A percentile compares a stretch with the other conserved stretches of the same genome.
Conservation (phyloP, 2,888 invertebrate genomes). For the Watsonalla cultraria region DNA sequence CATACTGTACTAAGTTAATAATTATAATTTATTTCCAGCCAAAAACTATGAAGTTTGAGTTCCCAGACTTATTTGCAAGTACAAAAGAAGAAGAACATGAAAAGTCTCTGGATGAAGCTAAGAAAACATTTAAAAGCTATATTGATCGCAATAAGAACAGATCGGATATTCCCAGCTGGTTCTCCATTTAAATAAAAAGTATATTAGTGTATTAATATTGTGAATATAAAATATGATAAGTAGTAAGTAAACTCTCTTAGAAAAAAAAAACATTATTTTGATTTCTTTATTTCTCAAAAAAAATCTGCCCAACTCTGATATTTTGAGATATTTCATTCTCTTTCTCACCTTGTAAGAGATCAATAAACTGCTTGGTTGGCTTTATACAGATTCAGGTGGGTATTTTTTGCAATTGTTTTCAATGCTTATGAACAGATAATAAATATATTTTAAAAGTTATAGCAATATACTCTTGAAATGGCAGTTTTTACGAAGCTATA, state of each 20-base stretch:
- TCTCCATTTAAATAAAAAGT: constrained; percentile 74
- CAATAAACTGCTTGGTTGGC: too few species aligned
- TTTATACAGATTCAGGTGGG: too few species aligned
- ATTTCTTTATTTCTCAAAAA: not conserved
- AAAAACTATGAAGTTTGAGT: constrained; percentile 84
- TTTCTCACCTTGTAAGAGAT: too few species aligned
- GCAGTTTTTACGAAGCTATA: too few species aligned
- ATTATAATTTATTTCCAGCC: constrained; percentile 75
- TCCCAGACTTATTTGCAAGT: constrained; percentile 84
- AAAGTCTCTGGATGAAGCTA: constrained; percentile 80
- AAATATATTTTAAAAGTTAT: too few species aligned
- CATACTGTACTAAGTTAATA: not conserved
- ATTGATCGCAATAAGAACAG: constrained; percentile 82
- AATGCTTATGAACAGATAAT: too few species aligned
- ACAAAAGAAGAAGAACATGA: constrained; percentile 75
- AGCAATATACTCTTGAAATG: too few species aligned
- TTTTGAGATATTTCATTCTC: too few species aligned
- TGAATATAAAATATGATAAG: constrained; percentile 7
- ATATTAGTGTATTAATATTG: not conserved
- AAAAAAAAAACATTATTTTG: not conserved
- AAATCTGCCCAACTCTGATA: too few species aligned
- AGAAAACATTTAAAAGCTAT: constrained; percentile 79
- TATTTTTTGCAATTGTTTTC: too few species aligned
- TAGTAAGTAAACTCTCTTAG: constrained; percentile 10
- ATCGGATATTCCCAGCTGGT: constrained; percentile 89